These are phyloP conservation scores for Caranx melampygus DNA, from an alignment of 2,113 vertebrate species.

Conservation along the genomic window DNA sequence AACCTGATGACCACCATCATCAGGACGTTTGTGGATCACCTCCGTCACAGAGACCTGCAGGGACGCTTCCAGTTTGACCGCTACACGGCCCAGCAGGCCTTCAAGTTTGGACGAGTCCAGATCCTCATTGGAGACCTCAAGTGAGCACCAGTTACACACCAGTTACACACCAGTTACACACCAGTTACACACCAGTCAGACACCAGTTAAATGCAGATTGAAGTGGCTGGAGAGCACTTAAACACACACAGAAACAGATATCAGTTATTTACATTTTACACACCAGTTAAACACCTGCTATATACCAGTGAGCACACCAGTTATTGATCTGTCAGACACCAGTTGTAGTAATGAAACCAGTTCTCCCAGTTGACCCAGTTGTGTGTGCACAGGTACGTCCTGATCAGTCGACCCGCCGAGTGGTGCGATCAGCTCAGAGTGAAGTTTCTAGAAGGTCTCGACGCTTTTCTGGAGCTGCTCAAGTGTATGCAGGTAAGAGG, in stretches of 20 bases:
- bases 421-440: slow-evolving; percentile 91
- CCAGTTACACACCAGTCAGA: too few species aligned
- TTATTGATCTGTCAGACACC: background rate
- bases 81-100: slow-evolving; percentile 95
- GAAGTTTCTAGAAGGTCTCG: slow-evolving; percentile 95
- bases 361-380: background rate
- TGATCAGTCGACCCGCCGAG: slow-evolving; percentile 92
- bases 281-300: too few species aligned
- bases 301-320: too few species aligned
- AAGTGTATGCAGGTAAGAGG: slow-evolving; percentile 95
- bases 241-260: too few species aligned
- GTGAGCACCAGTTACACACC: slow-evolving; percentile 79
- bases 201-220: too few species aligned
- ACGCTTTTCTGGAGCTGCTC: slow-evolving; percentile 93
- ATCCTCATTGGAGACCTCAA: slow-evolving; percentile 97
- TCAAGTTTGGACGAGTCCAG: slow-evolving; percentile 96
- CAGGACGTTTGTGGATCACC: slow-evolving; percentile 95
- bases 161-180: background rate
- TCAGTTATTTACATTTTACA: too few species aligned
- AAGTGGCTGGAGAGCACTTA: too few species aligned
- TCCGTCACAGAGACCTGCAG: slow-evolving; percentile 92
- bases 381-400: slow-evolving; percentile 87
- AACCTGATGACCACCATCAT: slow-evolving; percentile 97
- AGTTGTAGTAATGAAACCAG: background rate
- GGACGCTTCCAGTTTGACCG: slow-evolving; percentile 98